Evolutionary conservation across 2,797 vertebrate species (phyloP).

Genomic region (Myioborus melanocephalus): DNA sequence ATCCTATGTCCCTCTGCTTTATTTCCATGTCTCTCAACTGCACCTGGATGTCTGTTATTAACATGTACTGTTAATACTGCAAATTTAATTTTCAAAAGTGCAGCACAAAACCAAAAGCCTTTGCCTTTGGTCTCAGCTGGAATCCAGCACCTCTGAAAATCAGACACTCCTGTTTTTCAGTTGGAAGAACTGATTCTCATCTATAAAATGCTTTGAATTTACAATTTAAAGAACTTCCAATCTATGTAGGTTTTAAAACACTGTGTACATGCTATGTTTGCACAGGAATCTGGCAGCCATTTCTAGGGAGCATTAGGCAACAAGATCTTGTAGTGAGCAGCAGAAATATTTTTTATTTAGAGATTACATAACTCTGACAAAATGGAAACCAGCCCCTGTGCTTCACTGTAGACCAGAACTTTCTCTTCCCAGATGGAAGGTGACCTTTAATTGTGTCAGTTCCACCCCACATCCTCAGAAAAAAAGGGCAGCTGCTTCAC

Average conservation of each 20-base stretch:
- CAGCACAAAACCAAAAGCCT: neutral
- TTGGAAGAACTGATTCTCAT: constrained; percentile 3
- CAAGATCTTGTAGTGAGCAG: constrained; percentile 46
- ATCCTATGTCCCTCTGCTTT: neutral
- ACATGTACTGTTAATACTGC: neutral
- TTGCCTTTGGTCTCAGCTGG: neutral
- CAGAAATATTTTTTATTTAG: constrained; percentile 64
- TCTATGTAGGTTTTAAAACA: neutral
- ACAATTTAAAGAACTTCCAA: neutral
- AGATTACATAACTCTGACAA: constrained; percentile 63
- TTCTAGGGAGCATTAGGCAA: constrained; percentile 45
- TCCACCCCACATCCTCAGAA: constrained; percentile 62
- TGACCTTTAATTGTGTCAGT: constrained; percentile 65
- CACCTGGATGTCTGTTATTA: neutral
- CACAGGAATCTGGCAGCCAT: constrained; percentile 46
- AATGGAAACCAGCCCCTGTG: constrained; percentile 35
- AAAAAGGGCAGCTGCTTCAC: constrained; percentile 57
- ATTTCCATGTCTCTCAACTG: neutral
- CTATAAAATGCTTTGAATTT: constrained; percentile 11
- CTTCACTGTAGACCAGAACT: constrained; percentile 60
- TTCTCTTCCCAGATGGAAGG: constrained; percentile 60
- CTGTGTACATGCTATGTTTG: neutral
- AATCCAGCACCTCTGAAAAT: constrained; percentile 28
- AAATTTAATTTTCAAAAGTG: neutral
- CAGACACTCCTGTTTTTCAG: neutral